A percentile compares a stretch with the other conserved stretches of the same genome.
Conservation (phyloP, 53 echinoderm and acorn worm species). For the Glandiceps talaboti region DNA sequence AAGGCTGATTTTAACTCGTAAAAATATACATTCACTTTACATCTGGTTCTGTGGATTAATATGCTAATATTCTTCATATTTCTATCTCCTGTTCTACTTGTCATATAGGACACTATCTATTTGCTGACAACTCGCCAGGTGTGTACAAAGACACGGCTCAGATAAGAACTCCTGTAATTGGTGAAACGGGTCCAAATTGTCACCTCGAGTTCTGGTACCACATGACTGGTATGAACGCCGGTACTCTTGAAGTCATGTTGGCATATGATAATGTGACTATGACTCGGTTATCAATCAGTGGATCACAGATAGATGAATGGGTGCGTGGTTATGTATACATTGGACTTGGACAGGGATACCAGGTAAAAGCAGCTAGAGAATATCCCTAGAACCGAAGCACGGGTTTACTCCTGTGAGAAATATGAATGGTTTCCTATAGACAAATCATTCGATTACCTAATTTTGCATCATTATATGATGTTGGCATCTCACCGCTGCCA, state of each 20-base stretch:
- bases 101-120: constrained; percentile 29
- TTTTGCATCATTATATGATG: too few species aligned
- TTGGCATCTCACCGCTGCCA: too few species aligned
- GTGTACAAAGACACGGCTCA: constrained; percentile 1
- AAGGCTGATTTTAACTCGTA: background rate
- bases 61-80: too few species aligned
- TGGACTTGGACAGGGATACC: constrained; percentile 17
- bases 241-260: constrained; percentile 33
- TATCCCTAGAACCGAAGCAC: too few species aligned
- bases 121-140: constrained; percentile 30
- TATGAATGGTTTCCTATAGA: too few species aligned
- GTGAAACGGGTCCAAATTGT: constrained; percentile 24
- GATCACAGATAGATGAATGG: constrained; percentile 41
- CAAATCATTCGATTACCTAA: too few species aligned
- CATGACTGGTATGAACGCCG: constrained; percentile 36
- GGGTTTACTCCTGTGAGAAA: too few species aligned
- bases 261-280: constrained; percentile 14
- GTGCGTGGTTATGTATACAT: constrained; percentile 24
- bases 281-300: constrained; percentile 35
- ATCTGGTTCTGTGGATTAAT: too few species aligned
- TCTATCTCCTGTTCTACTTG: too few species aligned
- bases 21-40: background rate
- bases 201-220: constrained; percentile 48
- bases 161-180: constrained; percentile 23
- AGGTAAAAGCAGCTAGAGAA: too few species aligned